These are phyloP conservation scores for Enteromius fasciolatus DNA, from an alignment of 2,797 vertebrate genomes.

Conservation along the genomic window DNA sequence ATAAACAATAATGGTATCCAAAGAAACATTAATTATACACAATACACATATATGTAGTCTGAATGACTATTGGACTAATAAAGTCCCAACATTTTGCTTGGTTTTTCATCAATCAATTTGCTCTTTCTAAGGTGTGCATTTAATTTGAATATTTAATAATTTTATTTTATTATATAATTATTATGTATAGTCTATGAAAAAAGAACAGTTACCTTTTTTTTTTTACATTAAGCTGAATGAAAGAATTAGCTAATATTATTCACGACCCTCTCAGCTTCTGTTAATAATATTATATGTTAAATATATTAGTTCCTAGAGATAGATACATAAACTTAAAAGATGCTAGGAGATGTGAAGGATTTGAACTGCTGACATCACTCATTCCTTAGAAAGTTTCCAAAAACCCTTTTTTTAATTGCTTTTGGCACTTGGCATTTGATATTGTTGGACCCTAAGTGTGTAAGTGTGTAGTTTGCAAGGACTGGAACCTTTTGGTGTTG, in stretches of 20 bases:
- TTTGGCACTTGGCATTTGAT: conserved; percentile 1
- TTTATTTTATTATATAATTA: background rate
- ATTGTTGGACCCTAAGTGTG: background rate
- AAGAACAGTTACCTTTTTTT: too few species aligned
- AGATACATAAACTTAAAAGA: background rate
- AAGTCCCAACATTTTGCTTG: background rate
- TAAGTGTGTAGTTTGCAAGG: background rate
- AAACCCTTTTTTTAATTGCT: background rate
- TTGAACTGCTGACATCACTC: background rate
- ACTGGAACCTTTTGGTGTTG: conserved; percentile 57
- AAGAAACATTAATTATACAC: background rate
- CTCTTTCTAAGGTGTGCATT: background rate
- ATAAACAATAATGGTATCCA: background rate
- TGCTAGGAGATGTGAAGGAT: background rate
- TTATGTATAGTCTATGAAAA: background rate
- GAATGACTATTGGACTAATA: background rate
- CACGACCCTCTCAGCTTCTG: background rate
- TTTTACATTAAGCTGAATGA: too few species aligned
- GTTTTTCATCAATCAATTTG: background rate
- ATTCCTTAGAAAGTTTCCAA: background rate
- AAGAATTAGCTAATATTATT: too few species aligned
- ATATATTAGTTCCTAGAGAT: background rate
- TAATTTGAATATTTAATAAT: too few species aligned
- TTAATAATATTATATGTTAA: conserved; percentile 1
- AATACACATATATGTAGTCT: background rate